A percentile compares a stretch with the other conserved stretches of the same genome.
Evolutionary conservation across 2,113 vertebrate species (phyloP).

Genomic region (Phyllostomus discolor): DNA sequence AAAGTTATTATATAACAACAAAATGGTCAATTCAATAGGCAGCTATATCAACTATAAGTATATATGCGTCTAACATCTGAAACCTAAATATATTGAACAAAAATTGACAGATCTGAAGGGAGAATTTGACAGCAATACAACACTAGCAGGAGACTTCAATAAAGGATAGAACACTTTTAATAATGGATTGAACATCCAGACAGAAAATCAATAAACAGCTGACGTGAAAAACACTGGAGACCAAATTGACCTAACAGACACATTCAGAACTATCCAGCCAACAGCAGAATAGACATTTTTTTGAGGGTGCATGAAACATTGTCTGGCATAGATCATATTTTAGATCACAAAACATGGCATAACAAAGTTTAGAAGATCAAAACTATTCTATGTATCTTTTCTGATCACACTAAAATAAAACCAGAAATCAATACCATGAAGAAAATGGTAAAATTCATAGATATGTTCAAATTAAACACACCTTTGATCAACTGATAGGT

Average conservation of each 20-base stretch:
- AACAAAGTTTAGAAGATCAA: not conserved
- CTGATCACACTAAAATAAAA: not conserved
- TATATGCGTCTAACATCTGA: not conserved
- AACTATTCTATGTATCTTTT: not conserved
- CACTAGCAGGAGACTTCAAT: not conserved
- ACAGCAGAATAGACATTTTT: not conserved
- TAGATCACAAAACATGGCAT: not conserved
- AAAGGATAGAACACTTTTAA: not conserved
- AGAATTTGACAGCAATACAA: not conserved
- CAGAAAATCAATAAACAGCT: not conserved
- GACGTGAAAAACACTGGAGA: not conserved
- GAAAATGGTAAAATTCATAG: not conserved
- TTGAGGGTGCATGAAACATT: not conserved
- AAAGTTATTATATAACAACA: not conserved
- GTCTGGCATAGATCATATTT: not conserved
- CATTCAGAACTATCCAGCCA: not conserved
- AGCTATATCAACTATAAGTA: not conserved
- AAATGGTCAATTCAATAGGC: not conserved
- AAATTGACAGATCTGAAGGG: not conserved
- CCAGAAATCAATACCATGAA: not conserved
- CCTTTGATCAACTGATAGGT: not conserved
- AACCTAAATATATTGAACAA: not conserved
- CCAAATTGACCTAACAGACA: not conserved
- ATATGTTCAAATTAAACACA: not conserved
- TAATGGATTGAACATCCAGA: not conserved